Conservation (phyloP, 2,888 invertebrate genomes). For the Icerya purchasi region DNA sequence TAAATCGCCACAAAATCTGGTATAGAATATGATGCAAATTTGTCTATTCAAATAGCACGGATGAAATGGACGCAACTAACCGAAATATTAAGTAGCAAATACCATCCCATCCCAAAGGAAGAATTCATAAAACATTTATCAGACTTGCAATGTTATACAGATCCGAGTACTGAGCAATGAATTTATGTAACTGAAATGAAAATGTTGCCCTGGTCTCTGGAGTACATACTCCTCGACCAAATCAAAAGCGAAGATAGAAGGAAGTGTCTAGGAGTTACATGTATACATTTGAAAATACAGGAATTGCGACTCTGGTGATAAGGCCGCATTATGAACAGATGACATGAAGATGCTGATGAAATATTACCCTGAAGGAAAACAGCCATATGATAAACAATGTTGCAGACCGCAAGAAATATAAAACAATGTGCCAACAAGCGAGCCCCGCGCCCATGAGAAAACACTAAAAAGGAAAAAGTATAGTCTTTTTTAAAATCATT, state of each 20-base stretch:
- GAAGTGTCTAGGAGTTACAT: background rate
- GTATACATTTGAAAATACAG: background rate
- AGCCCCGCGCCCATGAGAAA: background rate
- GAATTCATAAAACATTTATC: background rate
- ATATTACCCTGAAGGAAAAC: background rate
- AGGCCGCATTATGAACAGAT: background rate
- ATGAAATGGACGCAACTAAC: no score
- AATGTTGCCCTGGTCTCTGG: background rate
- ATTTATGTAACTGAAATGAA: background rate
- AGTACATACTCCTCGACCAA: background rate
- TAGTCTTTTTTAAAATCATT: no score
- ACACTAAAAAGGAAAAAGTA: background rate
- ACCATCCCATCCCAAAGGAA: no score
- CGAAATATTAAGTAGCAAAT: no score
- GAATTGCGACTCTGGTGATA: background rate
- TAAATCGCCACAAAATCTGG: no score
- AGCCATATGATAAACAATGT: background rate
- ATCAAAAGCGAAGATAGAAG: background rate
- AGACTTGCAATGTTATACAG: background rate
- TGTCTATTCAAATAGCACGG: no score
- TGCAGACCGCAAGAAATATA: background rate
- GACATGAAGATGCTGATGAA: background rate
- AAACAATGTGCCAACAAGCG: background rate
- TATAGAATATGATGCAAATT: no score
- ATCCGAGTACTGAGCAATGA: background rate